A percentile compares a stretch with the other conserved stretches of the same genome.
These are phyloP conservation scores for Hydrolagus colliei DNA, from an alignment of 2,797 vertebrate species.

Conservation along the genomic window DNA sequence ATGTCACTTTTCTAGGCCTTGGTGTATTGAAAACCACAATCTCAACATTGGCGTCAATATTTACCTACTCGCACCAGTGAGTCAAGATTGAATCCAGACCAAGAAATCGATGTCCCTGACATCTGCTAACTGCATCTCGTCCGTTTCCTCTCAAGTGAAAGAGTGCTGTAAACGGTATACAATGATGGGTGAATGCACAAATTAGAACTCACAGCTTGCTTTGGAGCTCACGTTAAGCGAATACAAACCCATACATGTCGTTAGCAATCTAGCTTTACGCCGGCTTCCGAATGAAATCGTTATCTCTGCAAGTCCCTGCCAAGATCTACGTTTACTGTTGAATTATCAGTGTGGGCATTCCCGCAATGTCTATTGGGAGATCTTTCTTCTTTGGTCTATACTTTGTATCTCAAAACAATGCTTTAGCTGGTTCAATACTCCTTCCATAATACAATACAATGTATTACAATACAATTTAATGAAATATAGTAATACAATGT, in stretches of 20 bases:
- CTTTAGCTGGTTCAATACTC: too few species aligned
- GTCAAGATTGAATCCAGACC: neutral
- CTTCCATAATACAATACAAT: too few species aligned
- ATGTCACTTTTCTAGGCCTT: neutral
- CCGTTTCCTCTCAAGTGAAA: neutral
- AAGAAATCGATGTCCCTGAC: neutral
- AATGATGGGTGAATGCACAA: too few species aligned
- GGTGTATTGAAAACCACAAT: neutral
- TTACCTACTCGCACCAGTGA: neutral
- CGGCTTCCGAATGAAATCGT: neutral
- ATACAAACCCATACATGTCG: neutral
- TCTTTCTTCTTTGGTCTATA: too few species aligned
- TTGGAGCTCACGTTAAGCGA: too few species aligned
- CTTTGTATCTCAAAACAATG: too few species aligned
- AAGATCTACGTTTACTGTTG: neutral
- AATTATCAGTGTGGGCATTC: neutral
- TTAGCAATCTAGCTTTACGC: neutral
- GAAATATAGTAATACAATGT: too few species aligned
- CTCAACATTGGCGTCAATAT: neutral
- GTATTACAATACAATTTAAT: too few species aligned
- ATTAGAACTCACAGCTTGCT: too few species aligned
- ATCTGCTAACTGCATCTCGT: neutral
- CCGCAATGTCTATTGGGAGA: too few species aligned
- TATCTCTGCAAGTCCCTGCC: neutral
- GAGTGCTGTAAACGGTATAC: neutral